Percentiles rank a stretch among this genome's conserved stretches.
Conservation (phyloP, 1,140 invertebrate species). For the Dinothrombium tinctorium region DNA sequence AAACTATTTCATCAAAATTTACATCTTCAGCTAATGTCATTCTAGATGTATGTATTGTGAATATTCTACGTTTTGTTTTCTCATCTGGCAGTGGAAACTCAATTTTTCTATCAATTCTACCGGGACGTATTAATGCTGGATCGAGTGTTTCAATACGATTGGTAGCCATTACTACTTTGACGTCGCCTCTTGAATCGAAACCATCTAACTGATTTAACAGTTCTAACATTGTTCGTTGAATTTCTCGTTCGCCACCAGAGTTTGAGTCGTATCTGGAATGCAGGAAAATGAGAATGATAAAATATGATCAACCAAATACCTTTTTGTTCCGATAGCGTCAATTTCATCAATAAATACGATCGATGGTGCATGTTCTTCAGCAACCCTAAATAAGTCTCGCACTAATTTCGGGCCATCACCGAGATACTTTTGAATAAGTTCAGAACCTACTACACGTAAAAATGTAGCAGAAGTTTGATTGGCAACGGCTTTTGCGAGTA, state of each 20-base stretch:
- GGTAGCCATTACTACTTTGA: conserved; percentile 96
- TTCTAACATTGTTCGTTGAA: conserved; percentile 99
- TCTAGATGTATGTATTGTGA: conserved; percentile 89
- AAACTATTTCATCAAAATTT: conserved; percentile 88
- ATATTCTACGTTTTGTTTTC: conserved; percentile 92
- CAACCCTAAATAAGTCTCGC: conserved; percentile 86
- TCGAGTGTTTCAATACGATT: conserved; percentile 98
- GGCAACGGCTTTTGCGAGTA: conserved; percentile 94
- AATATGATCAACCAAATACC: conserved; percentile 20
- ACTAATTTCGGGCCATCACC: conserved; percentile 98
- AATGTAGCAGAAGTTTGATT: conserved; percentile 99
- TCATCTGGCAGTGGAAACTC: conserved; percentile 98
- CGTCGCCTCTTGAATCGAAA: conserved; percentile 86
- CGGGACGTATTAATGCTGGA: conserved; percentile 91
- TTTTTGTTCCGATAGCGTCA: conserved; percentile 96
- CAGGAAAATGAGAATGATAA: neutral
- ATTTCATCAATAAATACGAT: conserved; percentile 99
- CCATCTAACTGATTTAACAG: conserved; percentile 96
- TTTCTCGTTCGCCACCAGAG: conserved; percentile 96
- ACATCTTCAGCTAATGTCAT: conserved; percentile 97
- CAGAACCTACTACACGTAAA: conserved; percentile 89
- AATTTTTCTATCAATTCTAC: conserved; percentile 96
- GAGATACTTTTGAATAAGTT: conserved; percentile 97
- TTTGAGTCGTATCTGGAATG: conserved; percentile 70
- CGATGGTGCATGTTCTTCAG: conserved; percentile 96